Percentiles rank a stretch among this genome's conserved stretches.
Conservation (phyloP, 2,888 invertebrate genomes). For the Plebejus anna region DNA sequence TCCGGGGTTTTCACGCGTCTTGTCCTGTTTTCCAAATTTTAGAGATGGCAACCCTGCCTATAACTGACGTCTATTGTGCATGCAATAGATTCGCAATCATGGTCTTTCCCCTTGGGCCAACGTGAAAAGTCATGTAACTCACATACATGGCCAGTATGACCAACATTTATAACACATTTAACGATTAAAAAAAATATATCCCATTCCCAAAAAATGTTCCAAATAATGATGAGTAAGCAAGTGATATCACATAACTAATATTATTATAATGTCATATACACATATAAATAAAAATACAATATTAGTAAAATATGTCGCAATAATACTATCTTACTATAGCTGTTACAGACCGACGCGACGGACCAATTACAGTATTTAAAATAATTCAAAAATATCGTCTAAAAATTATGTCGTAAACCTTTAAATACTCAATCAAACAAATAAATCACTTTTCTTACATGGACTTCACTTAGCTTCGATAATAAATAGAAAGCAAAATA, state of each 20-base stretch:
- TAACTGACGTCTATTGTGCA: neutral
- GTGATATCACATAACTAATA: neutral
- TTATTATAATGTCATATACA: neutral
- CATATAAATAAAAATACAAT: neutral
- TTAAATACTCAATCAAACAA: too few relatives aligned
- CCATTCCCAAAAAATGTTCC: neutral
- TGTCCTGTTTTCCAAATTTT: too few relatives aligned
- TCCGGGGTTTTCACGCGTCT: too few relatives aligned
- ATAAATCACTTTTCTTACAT: too few relatives aligned
- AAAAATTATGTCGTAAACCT: too few relatives aligned
- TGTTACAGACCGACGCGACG: too few relatives aligned
- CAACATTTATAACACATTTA: neutral
- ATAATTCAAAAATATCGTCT: too few relatives aligned
- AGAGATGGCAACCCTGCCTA: neutral
- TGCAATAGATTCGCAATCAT: neutral
- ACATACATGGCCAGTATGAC: neutral
- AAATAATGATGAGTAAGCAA: neutral
- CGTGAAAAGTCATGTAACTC: neutral
- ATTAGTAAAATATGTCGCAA: neutral
- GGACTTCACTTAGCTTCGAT: too few relatives aligned
- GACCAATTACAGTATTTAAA: too few relatives aligned
- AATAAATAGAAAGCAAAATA: too few relatives aligned
- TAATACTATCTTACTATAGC: neutral
- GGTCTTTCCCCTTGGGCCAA: neutral
- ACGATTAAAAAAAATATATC: neutral